A percentile compares a stretch with the other conserved stretches of the same genome.
Evolutionary conservation across 2,888 invertebrate species (phyloP).

Genomic region (Congeria kusceri): DNA sequence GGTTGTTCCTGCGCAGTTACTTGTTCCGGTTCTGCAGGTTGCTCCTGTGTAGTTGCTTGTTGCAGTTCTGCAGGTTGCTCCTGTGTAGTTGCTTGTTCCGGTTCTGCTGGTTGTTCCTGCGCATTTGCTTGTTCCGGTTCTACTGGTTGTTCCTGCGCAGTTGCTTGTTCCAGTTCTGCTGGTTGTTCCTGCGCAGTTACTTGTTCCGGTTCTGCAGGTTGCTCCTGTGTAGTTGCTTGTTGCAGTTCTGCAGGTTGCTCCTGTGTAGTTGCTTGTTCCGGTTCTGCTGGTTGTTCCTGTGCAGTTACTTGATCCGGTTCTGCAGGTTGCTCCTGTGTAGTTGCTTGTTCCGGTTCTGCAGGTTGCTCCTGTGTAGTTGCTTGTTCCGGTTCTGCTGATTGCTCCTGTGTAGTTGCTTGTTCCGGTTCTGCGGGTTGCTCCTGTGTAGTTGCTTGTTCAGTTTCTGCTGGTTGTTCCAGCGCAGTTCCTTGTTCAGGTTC

Average conservation of each 20-base stretch:
- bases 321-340: background rate
- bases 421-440: background rate
- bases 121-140: background rate
- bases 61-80: background rate
- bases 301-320: background rate
- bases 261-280: background rate
- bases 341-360: background rate
- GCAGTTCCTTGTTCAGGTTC: background rate
- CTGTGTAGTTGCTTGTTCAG: background rate
- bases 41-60: too few relatives aligned
- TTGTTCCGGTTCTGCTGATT: background rate
- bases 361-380: background rate
- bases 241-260: background rate
- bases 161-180: background rate
- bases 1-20: background rate
- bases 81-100: background rate
- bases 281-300: background rate
- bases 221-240: background rate
- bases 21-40: background rate
- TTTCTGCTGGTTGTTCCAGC: background rate
- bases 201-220: background rate
- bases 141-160: background rate
- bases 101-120: background rate
- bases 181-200: background rate
- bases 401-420: background rate